Percentiles rank a stretch among this genome's conserved stretches.
phyloP scores from a whole-genome alignment of 1,140 invertebrate genomes.

The Drosophila erecta region DNA sequence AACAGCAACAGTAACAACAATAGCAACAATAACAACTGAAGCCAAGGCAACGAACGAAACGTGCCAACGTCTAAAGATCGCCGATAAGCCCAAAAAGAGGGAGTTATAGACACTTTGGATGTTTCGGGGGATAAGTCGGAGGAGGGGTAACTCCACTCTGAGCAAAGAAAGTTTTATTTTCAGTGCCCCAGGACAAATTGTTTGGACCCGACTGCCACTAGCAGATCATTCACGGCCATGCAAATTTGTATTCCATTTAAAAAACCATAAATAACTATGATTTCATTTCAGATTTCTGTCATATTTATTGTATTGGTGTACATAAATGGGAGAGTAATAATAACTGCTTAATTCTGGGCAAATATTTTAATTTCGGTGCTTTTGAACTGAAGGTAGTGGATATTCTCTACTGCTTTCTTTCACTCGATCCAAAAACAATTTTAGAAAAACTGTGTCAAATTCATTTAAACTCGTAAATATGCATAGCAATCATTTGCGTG shows the following conservation, averaged over 20 bases:
- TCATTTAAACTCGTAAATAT: not conserved
- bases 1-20: conserved; percentile 47
- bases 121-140: conserved; percentile 1
- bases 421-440: not conserved
- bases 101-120: conserved; percentile 46
- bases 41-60: conserved; percentile 79
- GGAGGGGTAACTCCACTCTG: not conserved
- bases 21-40: conserved; percentile 34
- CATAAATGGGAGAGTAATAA: no score
- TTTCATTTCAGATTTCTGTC: no score
- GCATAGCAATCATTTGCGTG: not conserved
- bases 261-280: not conserved
- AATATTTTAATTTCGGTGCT: no score
- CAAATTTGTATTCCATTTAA: not conserved
- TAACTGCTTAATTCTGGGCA: no score
- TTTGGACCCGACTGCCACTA: conserved; percentile 1
- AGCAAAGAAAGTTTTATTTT: conserved; percentile 71
- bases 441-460: not conserved
- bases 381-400: no score
- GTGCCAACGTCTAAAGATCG: conserved; percentile 78
- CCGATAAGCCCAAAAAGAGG: conserved; percentile 65
- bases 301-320: no score
- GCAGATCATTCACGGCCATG: conserved; percentile 17
- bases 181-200: conserved; percentile 24
- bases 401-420: not conserved